Conservation (phyloP, 2,888 invertebrate genomes). For the Cantharis rufa region DNA sequence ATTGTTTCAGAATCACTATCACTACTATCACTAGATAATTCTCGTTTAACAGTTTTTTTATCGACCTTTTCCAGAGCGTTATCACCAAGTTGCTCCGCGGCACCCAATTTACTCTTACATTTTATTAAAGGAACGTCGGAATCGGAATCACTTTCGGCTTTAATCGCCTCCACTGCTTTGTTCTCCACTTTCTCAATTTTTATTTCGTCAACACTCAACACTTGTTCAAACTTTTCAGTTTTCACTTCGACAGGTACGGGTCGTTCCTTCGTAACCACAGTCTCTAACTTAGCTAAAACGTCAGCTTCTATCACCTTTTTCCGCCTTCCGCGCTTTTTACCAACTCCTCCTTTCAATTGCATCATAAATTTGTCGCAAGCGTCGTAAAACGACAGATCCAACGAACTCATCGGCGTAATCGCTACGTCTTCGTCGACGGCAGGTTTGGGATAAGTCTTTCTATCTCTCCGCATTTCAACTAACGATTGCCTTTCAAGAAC, state of each 20-base stretch:
- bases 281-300: slow-evolving; percentile 45
- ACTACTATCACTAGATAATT: slow-evolving; percentile 44
- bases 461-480: slow-evolving; percentile 65
- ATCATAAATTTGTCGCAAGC: slow-evolving; percentile 81
- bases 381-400: slow-evolving; percentile 65
- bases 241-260: slow-evolving; percentile 36
- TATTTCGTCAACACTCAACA: slow-evolving; percentile 17
- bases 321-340: slow-evolving; percentile 62
- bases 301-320: slow-evolving; percentile 55
- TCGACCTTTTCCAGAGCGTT: slow-evolving; percentile 23
- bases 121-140: slow-evolving; percentile 41
- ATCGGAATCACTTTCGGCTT: slow-evolving; percentile 42
- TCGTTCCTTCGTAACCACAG: slow-evolving; percentile 45
- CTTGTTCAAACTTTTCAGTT: slow-evolving; percentile 17
- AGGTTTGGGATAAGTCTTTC: slow-evolving; percentile 65
- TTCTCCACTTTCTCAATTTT: slow-evolving; percentile 25
- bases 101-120: slow-evolving; percentile 35
- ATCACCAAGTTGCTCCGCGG: slow-evolving; percentile 41
- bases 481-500: slow-evolving; percentile 69
- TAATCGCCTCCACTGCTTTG: slow-evolving; percentile 16
- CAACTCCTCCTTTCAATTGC: slow-evolving; percentile 66
- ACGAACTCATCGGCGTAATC: slow-evolving; percentile 41
- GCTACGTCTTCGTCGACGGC: slow-evolving; percentile 53
- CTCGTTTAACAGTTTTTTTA: background rate
- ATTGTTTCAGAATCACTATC: slow-evolving; percentile 49